These are phyloP conservation scores for Sceloporus undulatus DNA, from an alignment of 2,113 vertebrate species.

Conservation along the genomic window DNA sequence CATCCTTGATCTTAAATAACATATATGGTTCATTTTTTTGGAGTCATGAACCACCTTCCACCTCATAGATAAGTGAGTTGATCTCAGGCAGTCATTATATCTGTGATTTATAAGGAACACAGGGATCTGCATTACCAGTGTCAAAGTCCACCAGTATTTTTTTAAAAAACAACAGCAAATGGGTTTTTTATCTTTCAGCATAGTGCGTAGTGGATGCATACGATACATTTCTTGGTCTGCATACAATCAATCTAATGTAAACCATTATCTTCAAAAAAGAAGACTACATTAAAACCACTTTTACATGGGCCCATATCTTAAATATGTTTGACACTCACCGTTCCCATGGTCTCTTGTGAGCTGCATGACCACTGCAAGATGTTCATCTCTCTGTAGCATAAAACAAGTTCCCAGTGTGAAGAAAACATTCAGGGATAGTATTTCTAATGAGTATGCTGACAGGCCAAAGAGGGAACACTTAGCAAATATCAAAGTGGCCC, in stretches of 20 bases:
- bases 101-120: conserved; percentile 82
- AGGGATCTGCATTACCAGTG: conserved; percentile 71
- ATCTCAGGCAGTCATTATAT: conserved; percentile 80
- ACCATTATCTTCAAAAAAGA: conserved; percentile 76
- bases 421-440: conserved; percentile 30
- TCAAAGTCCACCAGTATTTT: conserved; percentile 79
- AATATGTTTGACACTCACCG: conserved; percentile 70
- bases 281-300: conserved; percentile 65
- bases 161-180: conserved; percentile 76
- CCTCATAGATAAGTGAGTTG: conserved; percentile 75
- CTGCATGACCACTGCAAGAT: conserved; percentile 49
- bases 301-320: conserved; percentile 68
- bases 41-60: conserved; percentile 75
- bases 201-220: conserved; percentile 70
- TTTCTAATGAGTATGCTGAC: conserved; percentile 72
- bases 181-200: conserved; percentile 84
- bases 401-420: conserved; percentile 52
- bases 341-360: conserved; percentile 56
- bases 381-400: conserved; percentile 42
- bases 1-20: conserved; percentile 43
- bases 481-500: conserved; percentile 74
- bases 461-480: conserved; percentile 72
- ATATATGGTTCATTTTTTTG: conserved; percentile 62
- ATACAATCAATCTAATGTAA: conserved; percentile 78
- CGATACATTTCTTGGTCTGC: conserved; percentile 72